Percentiles rank a stretch among this genome's conserved stretches.
phyloP scores from a whole-genome alignment of 2,797 vertebrate genomes.

The Chromobotia macracanthus region DNA sequence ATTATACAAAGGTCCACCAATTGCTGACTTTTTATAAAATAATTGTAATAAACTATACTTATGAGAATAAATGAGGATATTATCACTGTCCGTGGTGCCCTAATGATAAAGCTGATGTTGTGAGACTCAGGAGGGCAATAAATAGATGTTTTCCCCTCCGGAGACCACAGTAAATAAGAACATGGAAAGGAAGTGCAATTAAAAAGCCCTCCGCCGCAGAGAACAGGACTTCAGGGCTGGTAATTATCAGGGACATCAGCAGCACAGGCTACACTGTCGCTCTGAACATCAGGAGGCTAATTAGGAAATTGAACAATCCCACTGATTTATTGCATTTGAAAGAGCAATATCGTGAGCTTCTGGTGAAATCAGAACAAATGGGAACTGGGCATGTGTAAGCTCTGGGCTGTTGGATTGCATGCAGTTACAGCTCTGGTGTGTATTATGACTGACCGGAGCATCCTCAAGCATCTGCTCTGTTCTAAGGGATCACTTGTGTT shows the following conservation, averaged over 20 bases:
- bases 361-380: constrained; percentile 53
- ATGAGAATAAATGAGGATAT: constrained; percentile 62
- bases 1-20: constrained; percentile 53
- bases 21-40: constrained; percentile 48
- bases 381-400: constrained; percentile 27
- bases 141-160: constrained; percentile 53
- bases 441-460: constrained; percentile 10
- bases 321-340: constrained; percentile 60
- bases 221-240: constrained; percentile 62
- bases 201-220: constrained; percentile 54
- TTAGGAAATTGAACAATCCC: constrained; percentile 61
- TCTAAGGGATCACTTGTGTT: neutral
- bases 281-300: constrained; percentile 62
- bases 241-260: constrained; percentile 62
- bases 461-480: neutral
- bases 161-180: constrained; percentile 61
- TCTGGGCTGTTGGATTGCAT: constrained; percentile 43
- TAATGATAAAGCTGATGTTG: constrained; percentile 50
- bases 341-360: constrained; percentile 58
- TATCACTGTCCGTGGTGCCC: constrained; percentile 53
- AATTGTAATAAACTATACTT: constrained; percentile 60
- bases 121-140: constrained; percentile 51
- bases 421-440: constrained; percentile 45
- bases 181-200: constrained; percentile 60
- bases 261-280: constrained; percentile 43